phyloP scores from a whole-genome alignment of 2,888 invertebrate species.

The Phania funesta region DNA sequence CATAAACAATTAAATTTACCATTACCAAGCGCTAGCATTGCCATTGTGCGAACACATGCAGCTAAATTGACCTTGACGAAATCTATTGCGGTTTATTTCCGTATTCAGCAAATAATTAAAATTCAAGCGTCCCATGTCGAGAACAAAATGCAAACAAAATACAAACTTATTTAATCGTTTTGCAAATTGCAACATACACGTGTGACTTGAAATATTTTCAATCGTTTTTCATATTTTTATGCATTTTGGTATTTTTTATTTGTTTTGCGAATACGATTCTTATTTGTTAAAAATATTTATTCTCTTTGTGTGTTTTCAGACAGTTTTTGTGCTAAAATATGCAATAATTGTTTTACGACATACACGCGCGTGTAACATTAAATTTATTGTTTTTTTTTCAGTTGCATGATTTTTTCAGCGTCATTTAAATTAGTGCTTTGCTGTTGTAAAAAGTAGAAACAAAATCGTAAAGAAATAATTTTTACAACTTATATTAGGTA shows the following conservation, averaged over 20 bases:
- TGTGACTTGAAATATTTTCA: too few relatives aligned
- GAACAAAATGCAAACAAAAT: not conserved
- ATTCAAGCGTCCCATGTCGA: not conserved
- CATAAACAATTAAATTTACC: too few relatives aligned
- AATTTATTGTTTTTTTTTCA: conserved; percentile 7
- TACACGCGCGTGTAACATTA: conserved; percentile 59
- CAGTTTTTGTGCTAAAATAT: conserved; percentile 34
- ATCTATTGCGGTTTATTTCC: not conserved
- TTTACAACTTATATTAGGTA: too few relatives aligned
- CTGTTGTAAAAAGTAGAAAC: too few relatives aligned
- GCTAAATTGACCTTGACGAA: conserved; percentile 6
- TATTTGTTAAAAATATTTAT: conserved; percentile 8
- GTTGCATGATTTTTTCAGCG: too few relatives aligned
- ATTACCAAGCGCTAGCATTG: too few relatives aligned
- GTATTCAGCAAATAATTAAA: conserved; percentile 6
- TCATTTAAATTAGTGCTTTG: too few relatives aligned
- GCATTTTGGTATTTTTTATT: not conserved
- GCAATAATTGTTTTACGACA: conserved; percentile 53
- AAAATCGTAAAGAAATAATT: too few relatives aligned
- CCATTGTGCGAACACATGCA: too few relatives aligned
- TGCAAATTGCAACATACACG: too few relatives aligned
- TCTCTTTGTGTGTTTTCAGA: conserved; percentile 14
- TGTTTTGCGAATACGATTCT: not conserved
- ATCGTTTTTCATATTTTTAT: conserved; percentile 9
- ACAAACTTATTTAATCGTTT: too few relatives aligned